Evolutionary conservation across 1,140 invertebrate species (phyloP), one percentile per base, ranked within the genome.

Genomic region (Magallana ariakensis): DNA sequence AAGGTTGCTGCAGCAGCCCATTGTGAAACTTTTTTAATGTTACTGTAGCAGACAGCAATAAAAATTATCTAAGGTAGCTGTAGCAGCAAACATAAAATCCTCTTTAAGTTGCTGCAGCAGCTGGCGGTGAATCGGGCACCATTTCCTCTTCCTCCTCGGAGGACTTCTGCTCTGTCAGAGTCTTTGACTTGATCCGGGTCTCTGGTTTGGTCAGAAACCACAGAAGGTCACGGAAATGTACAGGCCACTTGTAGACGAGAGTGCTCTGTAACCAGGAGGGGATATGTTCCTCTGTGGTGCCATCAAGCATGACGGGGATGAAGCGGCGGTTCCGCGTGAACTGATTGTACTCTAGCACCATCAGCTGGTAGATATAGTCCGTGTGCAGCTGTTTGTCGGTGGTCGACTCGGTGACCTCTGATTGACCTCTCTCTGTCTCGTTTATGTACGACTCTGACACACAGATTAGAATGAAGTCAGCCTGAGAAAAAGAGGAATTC

Each of bases 391-490:
- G 26, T 54, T 85, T 81, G 16, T 82, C 70, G 6, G 55, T 56
- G 54, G 62, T 82, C 22, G 82, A 85, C 19, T 54, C 57, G 10
- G 10, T 16, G 9, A 19, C n/a, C 22, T 83, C 58, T n/a, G 26
- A 22, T 54, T 84, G 85, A 22, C 66, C 66, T 13, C 70, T 70
- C 19, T 88, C 81, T n/a, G 88, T 84, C 19, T 92, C 89, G 26
- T 82, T 55, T 22, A 89, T 83, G 60, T 92, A 92, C 55, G 87
- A 80, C 9, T 87, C 70, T 9, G 91, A 91, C 5, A 91, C 82
- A 86, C 91, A 92, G 22, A 91, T 85, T 26, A 92, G 82, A 26
- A 92, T 86, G 80, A 91, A 92, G 70, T 92, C 91, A 85, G 91
- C 90, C 92, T 92, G 80, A 10, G 89, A 88, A 62, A 82, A 81